Evolutionary conservation across 2,888 invertebrate species (phyloP).

Genomic region (Morpho helenor): DNA sequence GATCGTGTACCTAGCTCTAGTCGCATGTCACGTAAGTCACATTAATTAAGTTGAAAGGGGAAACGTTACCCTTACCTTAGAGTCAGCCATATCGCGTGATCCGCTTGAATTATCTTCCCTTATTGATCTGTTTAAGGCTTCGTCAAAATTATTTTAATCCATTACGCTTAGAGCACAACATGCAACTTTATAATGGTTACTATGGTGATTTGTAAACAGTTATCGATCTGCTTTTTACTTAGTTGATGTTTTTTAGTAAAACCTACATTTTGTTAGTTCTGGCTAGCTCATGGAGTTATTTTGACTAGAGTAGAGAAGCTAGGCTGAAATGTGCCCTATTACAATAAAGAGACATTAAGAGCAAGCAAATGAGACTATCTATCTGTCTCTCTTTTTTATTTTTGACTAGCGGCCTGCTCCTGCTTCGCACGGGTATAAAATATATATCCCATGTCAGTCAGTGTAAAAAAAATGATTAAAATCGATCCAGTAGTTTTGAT

Average conservation of each 20-base stretch:
- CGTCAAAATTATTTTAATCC: constrained; percentile 65
- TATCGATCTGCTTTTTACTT: constrained; percentile 37
- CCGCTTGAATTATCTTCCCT: constrained; percentile 55
- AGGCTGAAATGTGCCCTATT: too few relatives aligned
- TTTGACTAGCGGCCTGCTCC: too few relatives aligned
- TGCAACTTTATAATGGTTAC: constrained; percentile 49
- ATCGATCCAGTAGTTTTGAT: too few relatives aligned
- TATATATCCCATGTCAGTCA: too few relatives aligned
- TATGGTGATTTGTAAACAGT: constrained; percentile 47
- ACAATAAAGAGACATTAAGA: too few relatives aligned
- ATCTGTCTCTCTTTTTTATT: too few relatives aligned
- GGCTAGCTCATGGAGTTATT: too few relatives aligned
- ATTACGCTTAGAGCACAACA: constrained; percentile 58
- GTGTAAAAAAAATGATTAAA: too few relatives aligned
- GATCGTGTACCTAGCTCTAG: constrained; percentile 16
- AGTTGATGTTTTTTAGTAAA: background rate
- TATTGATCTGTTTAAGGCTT: constrained; percentile 68
- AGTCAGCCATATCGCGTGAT: constrained; percentile 70
- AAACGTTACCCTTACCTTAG: constrained; percentile 53
- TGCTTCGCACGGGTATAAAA: too few relatives aligned
- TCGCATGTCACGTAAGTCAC: constrained; percentile 55
- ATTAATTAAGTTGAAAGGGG: constrained; percentile 63
- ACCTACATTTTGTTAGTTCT: too few relatives aligned
- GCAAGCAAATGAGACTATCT: too few relatives aligned
- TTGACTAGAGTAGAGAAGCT: too few relatives aligned